phyloP scores from a whole-genome alignment of 2,888 invertebrate genomes.

The Colletes collaris region DNA sequence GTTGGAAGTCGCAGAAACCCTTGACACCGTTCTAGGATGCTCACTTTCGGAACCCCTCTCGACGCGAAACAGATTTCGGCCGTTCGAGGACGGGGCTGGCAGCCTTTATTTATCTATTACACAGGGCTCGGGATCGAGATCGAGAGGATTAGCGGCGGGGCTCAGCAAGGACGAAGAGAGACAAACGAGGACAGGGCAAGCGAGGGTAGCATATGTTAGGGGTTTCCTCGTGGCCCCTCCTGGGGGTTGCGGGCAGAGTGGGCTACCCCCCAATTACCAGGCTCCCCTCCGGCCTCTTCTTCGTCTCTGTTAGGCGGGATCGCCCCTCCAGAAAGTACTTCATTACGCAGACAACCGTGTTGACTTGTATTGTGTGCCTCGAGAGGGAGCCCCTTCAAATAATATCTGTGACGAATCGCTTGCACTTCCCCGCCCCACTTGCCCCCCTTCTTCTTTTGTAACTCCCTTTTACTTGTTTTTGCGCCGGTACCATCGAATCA shows the following conservation, averaged over 20 bases:
- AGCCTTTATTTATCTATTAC: constrained; percentile 82
- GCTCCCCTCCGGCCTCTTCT: constrained; percentile 75
- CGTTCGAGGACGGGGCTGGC: constrained; percentile 14
- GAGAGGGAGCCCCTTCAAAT: constrained; percentile 77
- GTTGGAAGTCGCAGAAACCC: constrained; percentile 35
- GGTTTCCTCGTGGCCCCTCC: constrained; percentile 70
- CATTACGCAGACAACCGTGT: constrained; percentile 83
- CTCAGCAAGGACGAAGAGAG: neutral
- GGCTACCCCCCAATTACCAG: constrained; percentile 82
- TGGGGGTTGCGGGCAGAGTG: constrained; percentile 79
- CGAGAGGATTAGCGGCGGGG: constrained; percentile 74
- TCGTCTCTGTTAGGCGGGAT: constrained; percentile 64
- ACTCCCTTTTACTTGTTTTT: constrained; percentile 31
- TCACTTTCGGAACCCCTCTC: constrained; percentile 55
- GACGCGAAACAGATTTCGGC: constrained; percentile 52
- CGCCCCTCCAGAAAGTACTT: constrained; percentile 82
- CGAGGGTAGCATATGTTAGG: constrained; percentile 80
- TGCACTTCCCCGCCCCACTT: constrained; percentile 70
- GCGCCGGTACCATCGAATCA: constrained; percentile 41
- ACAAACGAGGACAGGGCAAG: constrained; percentile 35
- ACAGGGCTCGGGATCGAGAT: constrained; percentile 75
- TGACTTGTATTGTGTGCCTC: constrained; percentile 82
- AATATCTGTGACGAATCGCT: constrained; percentile 83
- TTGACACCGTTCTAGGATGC: constrained; percentile 48
- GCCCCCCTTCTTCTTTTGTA: neutral